Conservation (phyloP, 2,888 invertebrate species). For the Volucella zonaria region DNA sequence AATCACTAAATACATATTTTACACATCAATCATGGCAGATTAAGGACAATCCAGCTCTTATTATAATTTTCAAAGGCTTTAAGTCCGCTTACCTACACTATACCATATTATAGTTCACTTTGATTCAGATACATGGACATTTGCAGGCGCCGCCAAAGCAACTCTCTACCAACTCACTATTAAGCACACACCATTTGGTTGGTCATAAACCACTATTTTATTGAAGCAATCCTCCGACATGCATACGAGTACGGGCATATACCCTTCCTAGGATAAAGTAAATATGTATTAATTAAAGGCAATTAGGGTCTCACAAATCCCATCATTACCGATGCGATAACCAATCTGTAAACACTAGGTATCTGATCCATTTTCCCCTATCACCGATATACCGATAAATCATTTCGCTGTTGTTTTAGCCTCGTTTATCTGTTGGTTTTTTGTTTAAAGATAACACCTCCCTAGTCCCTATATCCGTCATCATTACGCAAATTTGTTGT, state of each 20-base stretch:
- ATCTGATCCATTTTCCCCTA: slow-evolving; percentile 25
- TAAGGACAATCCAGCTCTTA: too few relatives aligned
- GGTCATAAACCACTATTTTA: slow-evolving; percentile 56
- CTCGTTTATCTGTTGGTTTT: slow-evolving; percentile 36
- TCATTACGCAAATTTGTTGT: slow-evolving; percentile 54
- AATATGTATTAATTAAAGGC: slow-evolving; percentile 67
- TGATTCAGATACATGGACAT: too few relatives aligned
- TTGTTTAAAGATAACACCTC: slow-evolving; percentile 41
- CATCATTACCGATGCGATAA: slow-evolving; percentile 63
- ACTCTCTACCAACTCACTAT: too few relatives aligned
- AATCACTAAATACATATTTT: too few relatives aligned
- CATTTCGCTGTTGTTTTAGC: slow-evolving; percentile 47
- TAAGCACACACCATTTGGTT: slow-evolving; percentile 14
- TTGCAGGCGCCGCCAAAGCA: too few relatives aligned
- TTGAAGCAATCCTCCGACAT: slow-evolving; percentile 23
- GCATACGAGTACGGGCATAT: slow-evolving; percentile 29
- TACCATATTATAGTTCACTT: too few relatives aligned
- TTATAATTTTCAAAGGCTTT: too few relatives aligned
- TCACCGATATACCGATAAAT: slow-evolving; percentile 39
- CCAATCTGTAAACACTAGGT: slow-evolving; percentile 51
- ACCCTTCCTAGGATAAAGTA: slow-evolving; percentile 56
- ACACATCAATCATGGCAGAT: too few relatives aligned
- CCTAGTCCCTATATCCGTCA: slow-evolving; percentile 38
- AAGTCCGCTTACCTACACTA: too few relatives aligned
- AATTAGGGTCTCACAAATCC: slow-evolving; percentile 71